These are phyloP conservation scores for Calephelis nemesis DNA, from an alignment of 1,140 invertebrate species.

Conservation along the genomic window DNA sequence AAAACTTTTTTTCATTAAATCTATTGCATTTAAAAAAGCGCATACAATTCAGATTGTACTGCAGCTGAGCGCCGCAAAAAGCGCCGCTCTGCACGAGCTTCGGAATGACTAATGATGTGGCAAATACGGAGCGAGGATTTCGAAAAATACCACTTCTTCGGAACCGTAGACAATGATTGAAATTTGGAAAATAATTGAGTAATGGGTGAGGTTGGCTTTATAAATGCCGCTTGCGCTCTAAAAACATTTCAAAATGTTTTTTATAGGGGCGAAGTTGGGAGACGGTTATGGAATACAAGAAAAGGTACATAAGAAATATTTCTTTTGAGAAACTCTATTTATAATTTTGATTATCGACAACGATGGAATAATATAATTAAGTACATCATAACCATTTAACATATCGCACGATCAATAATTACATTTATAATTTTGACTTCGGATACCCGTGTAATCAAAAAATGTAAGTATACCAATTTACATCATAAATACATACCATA, in stretches of 20 bases:
- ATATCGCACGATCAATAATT: too few relatives aligned
- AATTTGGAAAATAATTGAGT: slow-evolving; percentile 57
- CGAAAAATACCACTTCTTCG: slow-evolving; percentile 54
- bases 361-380: too few relatives aligned
- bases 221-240: slow-evolving; percentile 36
- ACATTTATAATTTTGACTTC: too few relatives aligned
- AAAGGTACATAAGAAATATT: too few relatives aligned
- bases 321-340: too few relatives aligned
- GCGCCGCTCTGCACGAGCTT: slow-evolving; percentile 42
- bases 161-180: slow-evolving; percentile 58
- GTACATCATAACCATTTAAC: too few relatives aligned
- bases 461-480: too few relatives aligned
- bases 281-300: not conserved
- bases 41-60: slow-evolving; percentile 33
- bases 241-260: not conserved
- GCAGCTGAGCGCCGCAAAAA: slow-evolving; percentile 57
- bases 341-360: too few relatives aligned
- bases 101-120: slow-evolving; percentile 64
- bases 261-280: not conserved
- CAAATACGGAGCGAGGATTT: slow-evolving; percentile 41
- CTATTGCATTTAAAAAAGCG: slow-evolving; percentile 23
- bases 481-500: too few relatives aligned
- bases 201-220: slow-evolving; percentile 43
- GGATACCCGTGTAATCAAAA: too few relatives aligned
- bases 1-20: slow-evolving; percentile 1